phyloP scores from a whole-genome alignment of 2,113 vertebrate genomes.

The Mustelus asterias region DNA sequence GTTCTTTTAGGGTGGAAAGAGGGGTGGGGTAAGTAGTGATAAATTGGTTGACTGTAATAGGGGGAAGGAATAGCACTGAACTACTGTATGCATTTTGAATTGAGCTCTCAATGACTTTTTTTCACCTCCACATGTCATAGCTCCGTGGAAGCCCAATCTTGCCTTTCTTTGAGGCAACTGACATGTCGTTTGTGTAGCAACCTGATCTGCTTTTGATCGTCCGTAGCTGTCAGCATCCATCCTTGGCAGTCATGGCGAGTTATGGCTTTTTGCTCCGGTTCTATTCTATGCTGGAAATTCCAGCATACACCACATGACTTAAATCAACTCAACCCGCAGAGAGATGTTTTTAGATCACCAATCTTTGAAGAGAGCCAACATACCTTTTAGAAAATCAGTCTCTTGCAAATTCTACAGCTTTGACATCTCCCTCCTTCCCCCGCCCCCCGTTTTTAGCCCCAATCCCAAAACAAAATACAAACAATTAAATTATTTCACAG shows the following conservation, averaged over 20 bases:
- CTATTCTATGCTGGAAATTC: constrained; percentile 48
- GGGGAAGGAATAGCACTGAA: not conserved
- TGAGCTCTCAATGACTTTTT: constrained; percentile 46
- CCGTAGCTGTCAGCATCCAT: constrained; percentile 49
- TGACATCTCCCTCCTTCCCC: not conserved
- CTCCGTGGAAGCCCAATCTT: constrained; percentile 45
- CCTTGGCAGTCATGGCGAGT: constrained; percentile 47
- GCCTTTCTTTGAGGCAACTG: constrained; percentile 46
- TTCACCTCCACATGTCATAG: constrained; percentile 45
- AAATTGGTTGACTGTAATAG: not conserved
- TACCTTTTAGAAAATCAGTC: not conserved
- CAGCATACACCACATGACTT: constrained; percentile 54
- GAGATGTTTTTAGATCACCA: constrained; percentile 39
- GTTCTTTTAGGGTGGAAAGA: not conserved
- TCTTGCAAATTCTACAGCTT: not conserved
- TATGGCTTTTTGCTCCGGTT: constrained; percentile 47
- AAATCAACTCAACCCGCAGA: constrained; percentile 48
- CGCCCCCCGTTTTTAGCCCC: not conserved
- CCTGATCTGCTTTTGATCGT: constrained; percentile 60
- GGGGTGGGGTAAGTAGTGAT: not conserved
- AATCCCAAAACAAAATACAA: not conserved
- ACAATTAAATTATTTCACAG: not conserved
- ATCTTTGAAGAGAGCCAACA: constrained; percentile 26
- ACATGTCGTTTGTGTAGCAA: constrained; percentile 53
- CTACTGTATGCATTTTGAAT: not conserved